Evolutionary conservation across 1,140 invertebrate genomes (phyloP).

Genomic region (Philaenus spumarius): DNA sequence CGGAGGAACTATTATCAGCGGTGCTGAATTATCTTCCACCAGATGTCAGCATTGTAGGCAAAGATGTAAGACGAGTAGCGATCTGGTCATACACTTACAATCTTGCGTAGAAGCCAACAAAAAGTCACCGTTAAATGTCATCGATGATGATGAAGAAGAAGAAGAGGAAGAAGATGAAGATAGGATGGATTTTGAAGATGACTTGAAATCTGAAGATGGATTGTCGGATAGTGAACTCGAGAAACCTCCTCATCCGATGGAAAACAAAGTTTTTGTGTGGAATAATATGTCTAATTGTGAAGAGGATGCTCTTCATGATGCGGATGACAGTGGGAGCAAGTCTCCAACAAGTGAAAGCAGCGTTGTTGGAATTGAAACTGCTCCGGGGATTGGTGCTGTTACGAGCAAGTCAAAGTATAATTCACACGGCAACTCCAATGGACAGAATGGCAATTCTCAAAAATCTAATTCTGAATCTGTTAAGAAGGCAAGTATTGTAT

Average conservation of each 20-base stretch:
- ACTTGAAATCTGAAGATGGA: conserved; percentile 39
- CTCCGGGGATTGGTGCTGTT: conserved; percentile 46
- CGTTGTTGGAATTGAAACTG: conserved; percentile 44
- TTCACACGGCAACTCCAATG: conserved; percentile 13
- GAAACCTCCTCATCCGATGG: conserved; percentile 56
- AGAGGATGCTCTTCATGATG: conserved; percentile 31
- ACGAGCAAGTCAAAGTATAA: conserved; percentile 41
- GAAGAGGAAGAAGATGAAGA: conserved; percentile 8
- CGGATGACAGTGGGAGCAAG: conserved; percentile 31
- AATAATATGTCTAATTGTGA: conserved; percentile 46
- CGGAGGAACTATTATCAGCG: conserved; percentile 37
- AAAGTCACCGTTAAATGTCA: conserved; percentile 23
- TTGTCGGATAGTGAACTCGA: conserved; percentile 33
- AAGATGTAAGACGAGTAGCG: conserved; percentile 71
- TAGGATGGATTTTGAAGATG: conserved; percentile 17
- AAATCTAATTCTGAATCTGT: conserved; percentile 15
- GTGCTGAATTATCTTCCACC: conserved; percentile 46
- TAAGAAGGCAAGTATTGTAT: conserved; percentile 24
- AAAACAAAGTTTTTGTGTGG: conserved; percentile 70
- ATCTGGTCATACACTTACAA: conserved; percentile 64
- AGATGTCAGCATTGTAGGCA: conserved; percentile 78
- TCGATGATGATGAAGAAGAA: conserved; percentile 23
- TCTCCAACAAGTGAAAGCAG: conserved; percentile 28
- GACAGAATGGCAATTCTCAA: conserved; percentile 2
- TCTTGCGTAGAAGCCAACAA: conserved; percentile 52